Evolutionary conservation across 2,888 invertebrate species (phyloP), one percentile per base, ranked within the genome.

Genomic region (Volucella zonaria): DNA sequence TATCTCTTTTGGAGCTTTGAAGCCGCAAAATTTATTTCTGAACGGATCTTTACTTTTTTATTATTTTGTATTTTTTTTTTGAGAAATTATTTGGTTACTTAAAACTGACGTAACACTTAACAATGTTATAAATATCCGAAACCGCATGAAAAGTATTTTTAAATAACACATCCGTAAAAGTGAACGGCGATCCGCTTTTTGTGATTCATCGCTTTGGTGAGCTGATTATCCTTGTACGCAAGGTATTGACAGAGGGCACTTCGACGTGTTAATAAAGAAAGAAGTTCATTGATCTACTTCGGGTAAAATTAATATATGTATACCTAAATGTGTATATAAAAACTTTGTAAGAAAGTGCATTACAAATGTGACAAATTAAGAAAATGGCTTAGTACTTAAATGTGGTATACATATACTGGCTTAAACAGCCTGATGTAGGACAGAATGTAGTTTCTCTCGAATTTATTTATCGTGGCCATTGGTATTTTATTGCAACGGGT

Each of bases 101-200:
- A 52, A 78, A 67, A 67, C 42, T 42, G 47, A n/a, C 11, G 61
- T 15, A 66, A 67, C 74, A 80, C 47, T 67, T 80, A 73, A 49
- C 67, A 67, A 66, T 71, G 23, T 56, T 80, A 67, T 73, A 80
- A 80, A 74, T 74, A 59, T 23, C 59, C 9, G 47, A 58, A 61
- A 74, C 15, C 54, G 40, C 73, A 61, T 62, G 67, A 12, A 31
- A n/a, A 11, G 56, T 80, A 80, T 80, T 80, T 80, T 75, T 80
- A 80, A 61, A 74, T 54, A 14, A 18, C 4, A 61, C 51, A 51
- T 45, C 49, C 43, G 54, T 54, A 62, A 52, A 59, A 52, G 31
- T 38, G 15, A 64, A 75, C 68, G 38, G 68, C 45, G 38, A 67
- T 73, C 11, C 38, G 52, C 40, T 47, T 47, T 40, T 52, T 54